Evolutionary conservation across 2,888 invertebrate genomes (phyloP).

Genomic region (Meta bourneti): DNA sequence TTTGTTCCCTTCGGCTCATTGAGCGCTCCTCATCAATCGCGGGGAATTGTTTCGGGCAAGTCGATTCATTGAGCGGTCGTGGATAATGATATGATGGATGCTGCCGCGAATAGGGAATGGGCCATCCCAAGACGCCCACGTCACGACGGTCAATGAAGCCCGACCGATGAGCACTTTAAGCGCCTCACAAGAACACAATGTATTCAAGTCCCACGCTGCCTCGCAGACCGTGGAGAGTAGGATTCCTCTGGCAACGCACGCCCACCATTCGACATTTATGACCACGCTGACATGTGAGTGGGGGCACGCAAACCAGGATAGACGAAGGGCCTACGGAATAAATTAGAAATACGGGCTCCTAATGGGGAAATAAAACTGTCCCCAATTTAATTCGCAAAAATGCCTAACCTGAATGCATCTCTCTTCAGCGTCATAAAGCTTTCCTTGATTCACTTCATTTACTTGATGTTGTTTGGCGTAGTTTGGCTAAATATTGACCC

Average conservation of each 20-base stretch:
- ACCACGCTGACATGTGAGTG: not conserved
- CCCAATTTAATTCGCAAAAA: too few relatives aligned
- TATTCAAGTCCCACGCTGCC: conserved; percentile 1
- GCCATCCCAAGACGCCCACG: not conserved
- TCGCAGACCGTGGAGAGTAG: not conserved
- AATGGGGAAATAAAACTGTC: too few relatives aligned
- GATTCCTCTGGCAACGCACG: not conserved
- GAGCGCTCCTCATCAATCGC: not conserved
- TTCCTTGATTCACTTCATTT: too few relatives aligned
- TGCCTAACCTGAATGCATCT: too few relatives aligned
- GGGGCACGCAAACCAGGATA: not conserved
- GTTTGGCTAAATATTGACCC: too few relatives aligned
- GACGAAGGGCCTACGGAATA: too few relatives aligned
- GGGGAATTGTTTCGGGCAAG: not conserved
- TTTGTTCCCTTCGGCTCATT: not conserved
- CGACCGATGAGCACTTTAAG: not conserved
- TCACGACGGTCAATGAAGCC: not conserved
- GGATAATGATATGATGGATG: not conserved
- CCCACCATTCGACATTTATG: not conserved
- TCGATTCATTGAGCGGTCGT: not conserved
- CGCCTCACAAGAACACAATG: not conserved
- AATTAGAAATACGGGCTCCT: too few relatives aligned
- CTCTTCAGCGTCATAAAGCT: too few relatives aligned
- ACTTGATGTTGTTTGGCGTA: too few relatives aligned
- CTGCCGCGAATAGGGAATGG: not conserved